A percentile compares a stretch with the other conserved stretches of the same genome.
These are phyloP conservation scores for Oedothorax gibbosus DNA, from an alignment of 1,140 invertebrate species.

Conservation along the genomic window DNA sequence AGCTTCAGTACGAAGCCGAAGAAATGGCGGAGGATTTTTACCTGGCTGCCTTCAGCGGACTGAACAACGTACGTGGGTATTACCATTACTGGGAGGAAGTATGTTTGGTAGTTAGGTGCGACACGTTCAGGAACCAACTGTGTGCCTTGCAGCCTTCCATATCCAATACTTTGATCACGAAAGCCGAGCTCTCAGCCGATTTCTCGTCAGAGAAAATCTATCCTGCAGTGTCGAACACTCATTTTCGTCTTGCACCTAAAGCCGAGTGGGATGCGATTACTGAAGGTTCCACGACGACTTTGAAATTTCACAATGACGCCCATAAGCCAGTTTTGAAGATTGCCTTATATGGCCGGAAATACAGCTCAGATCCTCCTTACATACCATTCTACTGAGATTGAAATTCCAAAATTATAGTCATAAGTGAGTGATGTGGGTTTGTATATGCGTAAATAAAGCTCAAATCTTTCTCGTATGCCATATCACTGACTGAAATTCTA, in stretches of 20 bases:
- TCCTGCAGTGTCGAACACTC: slow-evolving; percentile 24
- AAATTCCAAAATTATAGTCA: too few relatives aligned
- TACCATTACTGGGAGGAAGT: slow-evolving; percentile 59
- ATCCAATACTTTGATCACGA: slow-evolving; percentile 46
- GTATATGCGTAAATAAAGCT: too few relatives aligned
- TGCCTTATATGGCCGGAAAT: too few relatives aligned
- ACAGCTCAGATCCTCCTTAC: too few relatives aligned
- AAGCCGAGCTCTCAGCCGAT: background rate
- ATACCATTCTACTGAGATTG: too few relatives aligned
- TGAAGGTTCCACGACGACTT: too few relatives aligned
- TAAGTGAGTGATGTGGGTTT: too few relatives aligned
- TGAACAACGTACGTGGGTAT: background rate
- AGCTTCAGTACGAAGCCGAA: slow-evolving; percentile 25
- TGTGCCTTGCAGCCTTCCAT: background rate
- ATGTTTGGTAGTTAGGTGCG: slow-evolving; percentile 58
- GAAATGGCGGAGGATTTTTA: slow-evolving; percentile 37
- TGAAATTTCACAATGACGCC: too few relatives aligned
- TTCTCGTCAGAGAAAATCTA: slow-evolving; percentile 42
- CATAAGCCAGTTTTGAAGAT: too few relatives aligned
- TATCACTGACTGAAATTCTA: too few relatives aligned
- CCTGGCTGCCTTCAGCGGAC: slow-evolving; percentile 39
- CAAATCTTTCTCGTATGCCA: too few relatives aligned
- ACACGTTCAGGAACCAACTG: slow-evolving; percentile 12
- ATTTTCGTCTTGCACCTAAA: slow-evolving; percentile 20
- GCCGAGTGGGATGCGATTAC: background rate